Evolutionary conservation across 2,797 vertebrate genomes (phyloP).

Genomic region (Propithecus deckenii): DNA sequence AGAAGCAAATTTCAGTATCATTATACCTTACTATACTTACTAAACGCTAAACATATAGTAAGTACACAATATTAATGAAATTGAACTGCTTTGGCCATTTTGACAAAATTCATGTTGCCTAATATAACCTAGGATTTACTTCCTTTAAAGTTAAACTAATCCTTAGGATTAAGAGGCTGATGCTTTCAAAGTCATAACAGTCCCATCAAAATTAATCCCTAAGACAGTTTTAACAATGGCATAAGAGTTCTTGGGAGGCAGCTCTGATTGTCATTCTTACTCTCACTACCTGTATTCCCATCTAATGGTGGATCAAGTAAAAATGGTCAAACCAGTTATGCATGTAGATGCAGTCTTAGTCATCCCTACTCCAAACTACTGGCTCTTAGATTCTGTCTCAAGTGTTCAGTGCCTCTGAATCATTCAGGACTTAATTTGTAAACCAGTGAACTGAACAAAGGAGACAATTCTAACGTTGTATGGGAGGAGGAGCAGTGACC

Average conservation of each 20-base stretch:
- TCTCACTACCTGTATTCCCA: neutral
- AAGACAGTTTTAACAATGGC: neutral
- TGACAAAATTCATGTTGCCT: neutral
- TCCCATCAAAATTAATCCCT: neutral
- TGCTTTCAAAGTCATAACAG: neutral
- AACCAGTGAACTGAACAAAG: neutral
- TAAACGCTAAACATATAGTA: neutral
- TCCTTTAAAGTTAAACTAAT: conserved; percentile 13
- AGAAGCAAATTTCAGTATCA: neutral
- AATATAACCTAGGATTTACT: neutral
- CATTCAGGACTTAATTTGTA: neutral
- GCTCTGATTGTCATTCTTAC: neutral
- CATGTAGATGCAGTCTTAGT: neutral
- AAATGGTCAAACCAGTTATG: neutral
- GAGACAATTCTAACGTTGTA: neutral
- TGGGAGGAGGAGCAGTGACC: neutral
- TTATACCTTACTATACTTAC: neutral
- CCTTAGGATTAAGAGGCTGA: neutral
- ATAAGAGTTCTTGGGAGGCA: neutral
- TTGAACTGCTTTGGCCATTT: neutral
- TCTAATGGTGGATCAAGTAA: neutral
- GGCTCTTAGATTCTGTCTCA: neutral
- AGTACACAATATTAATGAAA: neutral
- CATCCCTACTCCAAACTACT: neutral
- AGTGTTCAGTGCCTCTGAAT: neutral